Percentiles rank a stretch among this genome's conserved stretches.
Conservation (phyloP, 2,113 vertebrate genomes). For the Saiga tatarica region DNA sequence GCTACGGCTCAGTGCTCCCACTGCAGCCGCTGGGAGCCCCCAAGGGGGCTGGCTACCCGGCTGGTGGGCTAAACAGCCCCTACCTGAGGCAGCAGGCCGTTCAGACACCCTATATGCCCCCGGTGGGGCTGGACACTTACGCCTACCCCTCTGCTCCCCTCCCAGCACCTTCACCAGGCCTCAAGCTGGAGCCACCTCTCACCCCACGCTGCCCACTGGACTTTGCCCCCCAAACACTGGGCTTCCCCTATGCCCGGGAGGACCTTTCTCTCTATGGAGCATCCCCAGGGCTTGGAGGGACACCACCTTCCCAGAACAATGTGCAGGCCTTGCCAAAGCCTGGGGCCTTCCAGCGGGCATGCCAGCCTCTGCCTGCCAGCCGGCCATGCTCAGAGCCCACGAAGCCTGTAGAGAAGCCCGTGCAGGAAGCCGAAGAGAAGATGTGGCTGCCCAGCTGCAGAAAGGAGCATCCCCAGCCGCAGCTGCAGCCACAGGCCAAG, state of each 20-base stretch:
- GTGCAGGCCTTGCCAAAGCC: conserved; percentile 52
- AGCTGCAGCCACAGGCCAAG: neutral
- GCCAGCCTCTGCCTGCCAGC: neutral
- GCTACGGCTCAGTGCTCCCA: neutral
- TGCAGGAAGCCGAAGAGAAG: neutral
- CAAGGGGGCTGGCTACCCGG: conserved; percentile 38
- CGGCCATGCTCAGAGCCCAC: accelerated
- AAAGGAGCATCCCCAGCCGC: conserved; percentile 16
- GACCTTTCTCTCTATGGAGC: conserved; percentile 60
- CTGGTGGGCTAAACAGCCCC: neutral
- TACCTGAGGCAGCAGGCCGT: conserved; percentile 75
- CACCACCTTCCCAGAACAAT: conserved; percentile 63
- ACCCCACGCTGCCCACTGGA: conserved; percentile 76
- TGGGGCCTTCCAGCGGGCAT: conserved; percentile 73
- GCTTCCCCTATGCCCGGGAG: conserved; percentile 47
- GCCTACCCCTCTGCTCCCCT: neutral
- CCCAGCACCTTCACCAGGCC: conserved; percentile 62
- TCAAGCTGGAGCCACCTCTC: conserved; percentile 70
- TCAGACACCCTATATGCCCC: conserved; percentile 65
- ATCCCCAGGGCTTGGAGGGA: conserved; percentile 61
- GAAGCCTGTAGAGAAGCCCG: neutral
- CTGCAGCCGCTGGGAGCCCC: conserved; percentile 46
- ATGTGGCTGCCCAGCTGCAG: neutral
- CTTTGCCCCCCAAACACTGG: neutral
- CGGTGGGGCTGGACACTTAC: conserved; percentile 70